Base-by-base conservation (phyloP, 1,140 invertebrate species). In the Saxidomus purpurata region DNA sequence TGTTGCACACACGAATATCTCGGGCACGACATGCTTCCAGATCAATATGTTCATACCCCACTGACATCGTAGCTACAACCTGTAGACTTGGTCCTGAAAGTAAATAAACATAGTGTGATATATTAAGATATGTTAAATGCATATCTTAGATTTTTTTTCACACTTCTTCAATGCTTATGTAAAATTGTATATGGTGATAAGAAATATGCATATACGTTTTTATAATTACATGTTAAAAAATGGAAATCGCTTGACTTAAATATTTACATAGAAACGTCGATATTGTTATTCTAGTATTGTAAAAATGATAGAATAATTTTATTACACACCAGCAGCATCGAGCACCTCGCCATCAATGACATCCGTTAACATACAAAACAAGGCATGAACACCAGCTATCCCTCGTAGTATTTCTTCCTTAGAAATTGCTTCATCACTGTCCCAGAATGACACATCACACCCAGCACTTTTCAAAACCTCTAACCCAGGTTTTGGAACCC, bases 11-110 rank as follows among this genome's bases (percentile, higher is more conserved):
- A 43, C 90, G 61, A 17, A 96, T 95, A 22, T 91, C 92, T 40
- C 95, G 91, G 82, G 93, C 93, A 77, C 95, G 94, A 90, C 96
- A 97, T 79, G 94, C 96, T 13, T 95, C 92, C n/a, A 96, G 79
- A 80, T 96, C 95, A 52, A 97, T 96, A 89, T 97, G 97, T 36
- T 97, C 96, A 89, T 95, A 96, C 0, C 98, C 99, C 11, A 99
- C 99, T 0, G 98, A 99, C 96, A 99, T 98, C 0, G 98, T 99
- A 0, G 97, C 97, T n/a, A 99, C 97, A 8, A 98, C 98, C 96
- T 98, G 98, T 61, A 99, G 95, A 38, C 97, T 96, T 6, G 97
- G 94, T 8, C 98, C 98, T 96, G 97, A 96, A 93, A 85, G 25
- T 47, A 28, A n/a, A 55, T 43, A 43, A 15, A 43, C 15, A 43